Percentiles rank a stretch among this genome's conserved stretches.
Evolutionary conservation across 37 sponge, comb jelly and placozoan species (phyloP).

Genomic region (Beroe forskalii): DNA sequence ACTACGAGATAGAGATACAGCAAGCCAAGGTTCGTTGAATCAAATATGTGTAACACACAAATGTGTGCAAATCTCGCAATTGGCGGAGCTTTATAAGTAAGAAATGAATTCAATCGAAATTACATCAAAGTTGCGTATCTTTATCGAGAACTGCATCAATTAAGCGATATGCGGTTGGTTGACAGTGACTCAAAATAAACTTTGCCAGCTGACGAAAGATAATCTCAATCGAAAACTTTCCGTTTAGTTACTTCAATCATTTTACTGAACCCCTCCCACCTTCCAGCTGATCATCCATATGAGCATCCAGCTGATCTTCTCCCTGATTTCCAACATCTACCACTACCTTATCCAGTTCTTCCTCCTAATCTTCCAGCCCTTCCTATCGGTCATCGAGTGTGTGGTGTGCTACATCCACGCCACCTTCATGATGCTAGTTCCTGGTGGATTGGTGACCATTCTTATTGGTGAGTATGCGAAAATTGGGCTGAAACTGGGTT

Average conservation of each 20-base stretch:
- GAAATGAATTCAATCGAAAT: too few relatives aligned
- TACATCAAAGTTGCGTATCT: too few relatives aligned
- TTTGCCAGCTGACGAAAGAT: too few relatives aligned
- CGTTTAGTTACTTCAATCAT: too few relatives aligned
- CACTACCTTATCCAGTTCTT: background rate
- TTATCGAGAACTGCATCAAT: too few relatives aligned
- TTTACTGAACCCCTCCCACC: background rate
- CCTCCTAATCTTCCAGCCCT: conserved; percentile 33
- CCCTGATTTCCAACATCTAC: conserved; percentile 36
- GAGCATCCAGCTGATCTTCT: conserved; percentile 52
- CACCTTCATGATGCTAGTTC: background rate
- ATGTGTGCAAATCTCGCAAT: too few relatives aligned
- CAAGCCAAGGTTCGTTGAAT: conserved; percentile 16
- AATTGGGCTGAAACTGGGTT: too few relatives aligned
- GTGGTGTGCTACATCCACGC: conserved; percentile 17
- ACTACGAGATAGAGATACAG: conserved; percentile 37
- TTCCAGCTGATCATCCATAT: background rate
- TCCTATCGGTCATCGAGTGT: conserved; percentile 32
- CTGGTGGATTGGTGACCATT: conserved; percentile 51
- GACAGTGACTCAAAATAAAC: too few relatives aligned
- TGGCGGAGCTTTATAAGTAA: too few relatives aligned
- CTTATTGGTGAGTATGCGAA: conserved; percentile 26
- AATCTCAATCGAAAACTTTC: too few relatives aligned
- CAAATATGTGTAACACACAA: too few relatives aligned
- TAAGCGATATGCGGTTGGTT: too few relatives aligned